These are phyloP conservation scores for Ascaphus truei DNA, from an alignment of 2,113 vertebrate genomes.

Conservation along the genomic window DNA sequence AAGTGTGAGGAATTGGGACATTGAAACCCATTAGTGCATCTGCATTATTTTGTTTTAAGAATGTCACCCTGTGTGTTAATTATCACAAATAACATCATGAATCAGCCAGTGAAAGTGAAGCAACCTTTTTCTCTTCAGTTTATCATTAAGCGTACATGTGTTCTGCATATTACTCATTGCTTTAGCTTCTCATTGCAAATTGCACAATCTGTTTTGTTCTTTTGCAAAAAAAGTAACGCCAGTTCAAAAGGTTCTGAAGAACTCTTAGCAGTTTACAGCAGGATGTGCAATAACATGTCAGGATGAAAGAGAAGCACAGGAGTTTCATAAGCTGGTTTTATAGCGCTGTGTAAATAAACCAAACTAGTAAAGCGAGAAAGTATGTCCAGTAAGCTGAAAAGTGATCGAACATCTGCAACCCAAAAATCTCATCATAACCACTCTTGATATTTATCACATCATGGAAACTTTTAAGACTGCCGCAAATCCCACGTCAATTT, in stretches of 20 bases:
- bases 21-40: too few species aligned
- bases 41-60: too few species aligned
- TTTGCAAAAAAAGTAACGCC: not conserved
- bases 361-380: too few species aligned
- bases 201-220: conserved; percentile 3
- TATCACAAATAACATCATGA: too few species aligned
- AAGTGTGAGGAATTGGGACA: too few species aligned
- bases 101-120: not conserved
- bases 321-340: not conserved
- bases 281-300: not conserved
- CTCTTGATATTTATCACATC: too few species aligned
- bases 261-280: not conserved
- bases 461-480: too few species aligned
- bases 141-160: not conserved
- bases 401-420: not conserved
- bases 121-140: not conserved
- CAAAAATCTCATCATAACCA: too few species aligned
- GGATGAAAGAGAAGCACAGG: not conserved
- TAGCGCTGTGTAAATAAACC: not conserved
- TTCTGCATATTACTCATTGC: not conserved
- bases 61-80: too few species aligned
- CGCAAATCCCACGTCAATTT: too few species aligned
- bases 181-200: not conserved
- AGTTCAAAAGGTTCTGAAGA: not conserved
- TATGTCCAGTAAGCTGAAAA: not conserved